A percentile compares a stretch with the other conserved stretches of the same genome.
Conservation (phyloP, 30 jellyfish, hydroid and myxozoan genomes). For the Catostylus mosaicus region DNA sequence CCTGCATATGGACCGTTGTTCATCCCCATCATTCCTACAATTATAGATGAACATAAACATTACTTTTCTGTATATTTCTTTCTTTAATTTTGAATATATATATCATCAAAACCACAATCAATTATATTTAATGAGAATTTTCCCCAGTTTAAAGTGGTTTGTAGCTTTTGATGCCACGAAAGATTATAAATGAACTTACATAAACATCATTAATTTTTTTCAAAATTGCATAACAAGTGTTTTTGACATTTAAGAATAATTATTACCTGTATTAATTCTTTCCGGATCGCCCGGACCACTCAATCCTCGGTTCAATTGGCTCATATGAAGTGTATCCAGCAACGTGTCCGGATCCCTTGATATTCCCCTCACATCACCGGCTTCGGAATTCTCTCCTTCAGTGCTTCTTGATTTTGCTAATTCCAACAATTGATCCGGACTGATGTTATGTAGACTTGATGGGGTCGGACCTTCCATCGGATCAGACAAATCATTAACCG, state of each 20-base stretch:
- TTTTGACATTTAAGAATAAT: not conserved
- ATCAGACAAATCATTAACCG: constrained; percentile 94
- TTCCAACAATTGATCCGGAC: constrained; percentile 90
- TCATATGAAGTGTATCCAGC: constrained; percentile 80
- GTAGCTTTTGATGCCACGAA: no score
- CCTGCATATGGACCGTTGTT: constrained; percentile 55
- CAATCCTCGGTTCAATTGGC: constrained; percentile 71
- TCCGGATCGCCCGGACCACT: constrained; percentile 97
- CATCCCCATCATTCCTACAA: constrained; percentile 15
- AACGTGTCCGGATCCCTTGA: constrained; percentile 79
- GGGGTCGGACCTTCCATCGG: constrained; percentile 69
- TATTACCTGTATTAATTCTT: constrained; percentile 34
- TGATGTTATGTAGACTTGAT: constrained; percentile 30
- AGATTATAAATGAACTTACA: no score
- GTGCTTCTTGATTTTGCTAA: constrained; percentile 72
- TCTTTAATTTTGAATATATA: no score
- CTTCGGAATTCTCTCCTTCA: constrained; percentile 73
- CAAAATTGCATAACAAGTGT: no score
- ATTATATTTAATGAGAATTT: no score
- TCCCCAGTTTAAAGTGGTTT: no score
- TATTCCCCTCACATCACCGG: constrained; percentile 22
- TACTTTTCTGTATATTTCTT: no score
- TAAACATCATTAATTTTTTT: no score
- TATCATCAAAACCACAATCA: no score
- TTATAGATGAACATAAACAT: no score